Evolutionary conservation across 2,113 vertebrate species (phyloP).

Genomic region (Shinisaurus crocodilurus): DNA sequence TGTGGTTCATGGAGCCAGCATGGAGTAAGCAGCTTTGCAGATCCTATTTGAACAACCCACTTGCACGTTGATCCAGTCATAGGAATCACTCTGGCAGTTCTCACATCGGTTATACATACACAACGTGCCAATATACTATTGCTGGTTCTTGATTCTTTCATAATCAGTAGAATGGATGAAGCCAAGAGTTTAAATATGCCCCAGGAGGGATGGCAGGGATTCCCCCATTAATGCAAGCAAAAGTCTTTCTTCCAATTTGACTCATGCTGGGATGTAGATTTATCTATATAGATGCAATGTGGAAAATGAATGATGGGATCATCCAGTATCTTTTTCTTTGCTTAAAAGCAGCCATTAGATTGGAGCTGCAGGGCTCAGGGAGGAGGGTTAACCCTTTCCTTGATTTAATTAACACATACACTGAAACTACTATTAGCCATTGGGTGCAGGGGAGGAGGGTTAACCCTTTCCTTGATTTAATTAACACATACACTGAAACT

Average conservation of each 20-base stretch:
- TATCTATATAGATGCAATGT: neutral
- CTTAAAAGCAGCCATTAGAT: neutral
- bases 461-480: neutral
- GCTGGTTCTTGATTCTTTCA: neutral
- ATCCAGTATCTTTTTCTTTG: neutral
- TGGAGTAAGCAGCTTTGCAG: neutral
- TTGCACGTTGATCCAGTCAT: neutral
- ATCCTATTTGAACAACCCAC: neutral
- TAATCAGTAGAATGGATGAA: accelerated
- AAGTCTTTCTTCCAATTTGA: neutral
- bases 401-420: neutral
- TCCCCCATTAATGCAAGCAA: neutral
- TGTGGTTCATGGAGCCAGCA: neutral
- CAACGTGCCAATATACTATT: neutral
- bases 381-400: neutral
- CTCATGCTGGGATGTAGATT: neutral
- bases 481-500: neutral
- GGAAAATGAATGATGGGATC: neutral
- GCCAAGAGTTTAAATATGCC: neutral
- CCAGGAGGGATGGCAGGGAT: neutral
- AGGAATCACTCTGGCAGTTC: neutral
- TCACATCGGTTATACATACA: neutral
- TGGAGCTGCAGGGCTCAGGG: neutral
- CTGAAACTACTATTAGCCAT: no score
- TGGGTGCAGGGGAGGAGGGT: no score